Base-by-base conservation (phyloP, 2,113 vertebrate species). In the Catagonus wagneri region DNA sequence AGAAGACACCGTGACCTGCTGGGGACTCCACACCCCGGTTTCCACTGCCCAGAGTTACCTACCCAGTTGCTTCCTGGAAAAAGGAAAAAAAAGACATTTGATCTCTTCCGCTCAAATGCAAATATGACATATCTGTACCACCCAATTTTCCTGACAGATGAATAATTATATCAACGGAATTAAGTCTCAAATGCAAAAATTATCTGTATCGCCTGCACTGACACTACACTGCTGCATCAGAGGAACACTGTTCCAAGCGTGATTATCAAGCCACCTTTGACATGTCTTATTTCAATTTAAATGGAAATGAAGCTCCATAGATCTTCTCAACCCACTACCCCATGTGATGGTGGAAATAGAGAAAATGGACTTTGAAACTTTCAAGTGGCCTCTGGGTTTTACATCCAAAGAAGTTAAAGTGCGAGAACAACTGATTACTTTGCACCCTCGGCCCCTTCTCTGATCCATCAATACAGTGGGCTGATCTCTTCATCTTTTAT, bases 121-220 rank as follows among this genome's bases (percentile, higher is more conserved):
- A 93, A 94, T 90, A 95, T 58, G 94, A 93, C 95, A 87, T 65
- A 85, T 93, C 96, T n/a, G 12, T 1, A 66, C 87, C 71, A 69
- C 16, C 19, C 34, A 63, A 75, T 71, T 84, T n/a, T 89, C 80
- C 94, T 90, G 66, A 87, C 79, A 89, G 94, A 68, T 84, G 89
- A 97, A 94, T 97, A 94, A 95, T 98, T 97, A 96, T 39, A 89
- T 79, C 97, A 96, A 92, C 36, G 87, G 44, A 97, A 98, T 98
- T 97, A 96, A 71, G 92, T 97, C 96, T 96, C 95, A 80, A 91
- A 90, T 23, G 93, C 60, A 87, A 96, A 97, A 65, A 39, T 95
- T 83, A 75, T 65, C 88, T 96, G 92, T 15, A 3, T 39, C 1
- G 1, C n/a, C 13, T 6, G 58, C 12, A 54, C 10, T 0, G 34